Percentiles rank a stretch among this genome's conserved stretches.
Conservation (phyloP, 2,113 vertebrate species). For the Solenodon paradoxus region DNA sequence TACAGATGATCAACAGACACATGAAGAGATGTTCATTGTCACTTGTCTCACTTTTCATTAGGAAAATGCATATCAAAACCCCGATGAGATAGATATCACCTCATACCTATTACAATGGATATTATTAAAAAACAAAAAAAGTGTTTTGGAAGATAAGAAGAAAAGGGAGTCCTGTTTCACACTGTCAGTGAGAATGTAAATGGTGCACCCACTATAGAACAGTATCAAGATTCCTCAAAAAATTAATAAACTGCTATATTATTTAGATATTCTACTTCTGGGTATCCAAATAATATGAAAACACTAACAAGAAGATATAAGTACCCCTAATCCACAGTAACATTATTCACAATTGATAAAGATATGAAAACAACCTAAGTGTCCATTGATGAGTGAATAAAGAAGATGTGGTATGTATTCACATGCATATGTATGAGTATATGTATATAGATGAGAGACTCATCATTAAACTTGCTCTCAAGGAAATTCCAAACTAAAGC, state of each 20-base stretch:
- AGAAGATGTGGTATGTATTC: neutral
- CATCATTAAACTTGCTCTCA: neutral
- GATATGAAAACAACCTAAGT: neutral
- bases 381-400: neutral
- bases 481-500: neutral
- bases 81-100: neutral
- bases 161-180: neutral
- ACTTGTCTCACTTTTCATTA: too few relatives aligned
- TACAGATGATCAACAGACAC: neutral
- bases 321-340: neutral
- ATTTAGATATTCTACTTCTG: neutral
- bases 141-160: neutral
- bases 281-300: neutral
- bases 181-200: neutral
- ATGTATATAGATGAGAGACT: neutral
- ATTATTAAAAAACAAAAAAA: neutral
- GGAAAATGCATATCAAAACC: neutral
- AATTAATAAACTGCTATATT: neutral
- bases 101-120: neutral
- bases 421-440: too few relatives aligned
- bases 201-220: neutral
- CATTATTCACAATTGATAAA: neutral
- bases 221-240: neutral
- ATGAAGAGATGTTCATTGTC: neutral
- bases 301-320: neutral